Evolutionary conservation across 2,888 invertebrate species (phyloP).

Genomic region (Priocnemis perturbator): DNA sequence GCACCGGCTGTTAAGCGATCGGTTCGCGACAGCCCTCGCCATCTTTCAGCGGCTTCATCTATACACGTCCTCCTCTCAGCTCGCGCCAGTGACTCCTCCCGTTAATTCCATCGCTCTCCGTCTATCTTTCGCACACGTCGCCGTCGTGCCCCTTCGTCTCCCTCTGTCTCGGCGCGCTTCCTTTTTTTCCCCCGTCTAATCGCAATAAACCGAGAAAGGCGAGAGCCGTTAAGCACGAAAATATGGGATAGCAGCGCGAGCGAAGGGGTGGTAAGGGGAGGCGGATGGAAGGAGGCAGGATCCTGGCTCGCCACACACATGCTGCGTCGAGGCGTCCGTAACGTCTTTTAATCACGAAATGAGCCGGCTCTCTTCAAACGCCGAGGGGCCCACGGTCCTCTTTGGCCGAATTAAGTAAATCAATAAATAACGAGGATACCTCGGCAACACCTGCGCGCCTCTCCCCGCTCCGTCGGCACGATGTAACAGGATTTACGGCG

Average conservation of each 20-base stretch:
- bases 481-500: constrained; percentile 59
- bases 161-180: constrained; percentile 12
- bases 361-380: constrained; percentile 69
- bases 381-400: constrained; percentile 60
- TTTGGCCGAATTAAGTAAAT: constrained; percentile 73
- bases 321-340: constrained; percentile 69
- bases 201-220: constrained; percentile 67
- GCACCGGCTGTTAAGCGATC: no score
- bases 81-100: constrained; percentile 20
- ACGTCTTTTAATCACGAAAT: constrained; percentile 74
- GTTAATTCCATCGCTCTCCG: constrained; percentile 19
- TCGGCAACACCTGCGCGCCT: constrained; percentile 68
- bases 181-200: constrained; percentile 34
- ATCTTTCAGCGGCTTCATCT: constrained; percentile 16
- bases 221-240: constrained; percentile 71
- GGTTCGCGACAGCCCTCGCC: no score
- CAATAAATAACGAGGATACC: constrained; percentile 72
- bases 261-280: constrained; percentile 15
- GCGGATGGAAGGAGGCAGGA: constrained; percentile 18
- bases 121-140: no score
- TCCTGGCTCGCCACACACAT: constrained; percentile 59
- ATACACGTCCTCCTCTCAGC: constrained; percentile 22
- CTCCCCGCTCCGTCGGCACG: constrained; percentile 51
- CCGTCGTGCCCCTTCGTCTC: background rate
- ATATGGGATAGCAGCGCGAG: constrained; percentile 57